Evolutionary conservation across 1,140 invertebrate species (phyloP).

Genomic region (Drosophila sulfurigaster): DNA sequence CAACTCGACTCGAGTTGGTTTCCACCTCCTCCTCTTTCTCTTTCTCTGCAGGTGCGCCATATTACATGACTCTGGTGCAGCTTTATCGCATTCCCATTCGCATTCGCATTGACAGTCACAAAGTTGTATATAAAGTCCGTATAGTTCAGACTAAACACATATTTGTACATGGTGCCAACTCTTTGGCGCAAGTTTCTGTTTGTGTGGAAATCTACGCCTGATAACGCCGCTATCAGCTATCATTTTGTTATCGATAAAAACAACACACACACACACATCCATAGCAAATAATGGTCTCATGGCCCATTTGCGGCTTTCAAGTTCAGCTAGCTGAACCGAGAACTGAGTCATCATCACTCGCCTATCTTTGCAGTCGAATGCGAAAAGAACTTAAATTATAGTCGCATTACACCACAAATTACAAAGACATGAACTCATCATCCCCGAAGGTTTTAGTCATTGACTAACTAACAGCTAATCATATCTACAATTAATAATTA

Average conservation of each 20-base stretch:
- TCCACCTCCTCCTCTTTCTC: constrained; percentile 5
- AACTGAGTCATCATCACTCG: constrained; percentile 29
- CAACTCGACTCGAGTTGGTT: neutral
- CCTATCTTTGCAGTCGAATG: constrained; percentile 25
- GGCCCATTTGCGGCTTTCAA: constrained; percentile 35
- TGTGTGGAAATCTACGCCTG: constrained; percentile 60
- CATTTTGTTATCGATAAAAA: constrained; percentile 68
- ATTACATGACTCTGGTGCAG: constrained; percentile 35
- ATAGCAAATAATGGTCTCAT: constrained; percentile 7
- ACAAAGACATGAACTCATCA: constrained; percentile 46
- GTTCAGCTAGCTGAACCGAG: constrained; percentile 20
- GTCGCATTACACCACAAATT: constrained; percentile 34
- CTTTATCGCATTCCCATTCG: constrained; percentile 14
- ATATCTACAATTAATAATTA: constrained; percentile 49
- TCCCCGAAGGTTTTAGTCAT: constrained; percentile 11
- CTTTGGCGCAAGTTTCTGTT: neutral
- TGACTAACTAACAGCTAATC: constrained; percentile 29
- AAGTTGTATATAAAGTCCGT: constrained; percentile 17
- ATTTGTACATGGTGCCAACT: neutral
- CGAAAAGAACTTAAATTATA: constrained; percentile 23
- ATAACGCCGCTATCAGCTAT: constrained; percentile 70
- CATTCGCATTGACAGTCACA: neutral
- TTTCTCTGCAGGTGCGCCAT: constrained; percentile 31
- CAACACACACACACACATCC: neutral
- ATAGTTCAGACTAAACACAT: no score